A percentile compares a stretch with the other conserved stretches of the same genome.
Evolutionary conservation across 2,888 invertebrate species (phyloP).

Genomic region (Spodoptera exigua): DNA sequence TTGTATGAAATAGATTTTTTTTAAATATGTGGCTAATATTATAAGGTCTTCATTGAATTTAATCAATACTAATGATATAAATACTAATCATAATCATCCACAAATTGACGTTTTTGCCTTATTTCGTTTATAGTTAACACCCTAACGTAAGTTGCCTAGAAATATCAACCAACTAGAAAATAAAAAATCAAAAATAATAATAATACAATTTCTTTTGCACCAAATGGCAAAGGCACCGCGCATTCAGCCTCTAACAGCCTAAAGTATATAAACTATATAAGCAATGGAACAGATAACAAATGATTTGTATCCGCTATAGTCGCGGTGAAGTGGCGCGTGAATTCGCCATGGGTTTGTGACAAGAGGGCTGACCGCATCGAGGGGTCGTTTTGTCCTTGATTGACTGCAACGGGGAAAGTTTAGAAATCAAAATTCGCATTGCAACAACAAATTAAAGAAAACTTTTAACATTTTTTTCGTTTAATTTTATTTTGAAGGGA

Average conservation of each 20-base stretch:
- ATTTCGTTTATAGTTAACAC: no score
- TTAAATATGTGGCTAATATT: no score
- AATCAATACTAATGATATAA: no score
- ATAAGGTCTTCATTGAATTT: no score
- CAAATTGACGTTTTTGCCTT: no score
- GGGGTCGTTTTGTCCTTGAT: conserved; percentile 52
- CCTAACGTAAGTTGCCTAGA: neutral
- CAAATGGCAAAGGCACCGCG: conserved; percentile 49
- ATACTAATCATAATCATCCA: no score
- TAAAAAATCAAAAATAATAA: conserved; percentile 25
- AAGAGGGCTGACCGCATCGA: conserved; percentile 62
- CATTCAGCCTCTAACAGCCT: conserved; percentile 52
- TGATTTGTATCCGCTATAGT: conserved; percentile 65
- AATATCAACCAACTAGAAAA: conserved; percentile 6
- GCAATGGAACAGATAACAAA: conserved; percentile 67
- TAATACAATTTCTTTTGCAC: conserved; percentile 24
- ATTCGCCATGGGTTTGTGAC: conserved; percentile 61
- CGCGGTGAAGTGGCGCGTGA: conserved; percentile 61
- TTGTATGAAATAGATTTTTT: no score
- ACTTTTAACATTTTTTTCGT: neutral
- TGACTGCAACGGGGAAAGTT: conserved; percentile 42
- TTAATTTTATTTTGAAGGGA: no score
- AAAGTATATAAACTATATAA: conserved; percentile 56
- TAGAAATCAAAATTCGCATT: conserved; percentile 15
- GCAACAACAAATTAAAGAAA: conserved; percentile 15